Evolutionary conservation across 2,888 invertebrate genomes (phyloP).

Genomic region (Dinocampus coccinellae): DNA sequence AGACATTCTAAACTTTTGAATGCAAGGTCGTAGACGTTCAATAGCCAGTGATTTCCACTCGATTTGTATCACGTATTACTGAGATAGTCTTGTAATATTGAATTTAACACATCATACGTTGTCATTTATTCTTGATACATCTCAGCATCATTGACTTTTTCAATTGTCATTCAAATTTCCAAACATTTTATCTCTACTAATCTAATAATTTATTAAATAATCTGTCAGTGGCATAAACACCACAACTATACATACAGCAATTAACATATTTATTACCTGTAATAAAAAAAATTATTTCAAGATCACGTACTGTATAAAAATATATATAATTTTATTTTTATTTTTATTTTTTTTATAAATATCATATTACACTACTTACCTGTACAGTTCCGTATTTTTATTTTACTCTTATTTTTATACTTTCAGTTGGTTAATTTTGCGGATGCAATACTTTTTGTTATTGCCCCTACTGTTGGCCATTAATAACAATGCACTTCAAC

Average conservation of each 20-base stretch:
- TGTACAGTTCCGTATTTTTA: not conserved
- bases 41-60: not conserved
- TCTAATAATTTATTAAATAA: no score
- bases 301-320: no score
- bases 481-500: constrained; percentile 52
- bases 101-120: not conserved
- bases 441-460: constrained; percentile 46
- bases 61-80: not conserved
- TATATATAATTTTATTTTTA: no score
- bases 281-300: no score
- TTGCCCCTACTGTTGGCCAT: constrained; percentile 46
- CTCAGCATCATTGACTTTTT: not conserved
- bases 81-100: not conserved
- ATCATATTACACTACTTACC: no score
- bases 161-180: not conserved
- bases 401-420: constrained; percentile 9
- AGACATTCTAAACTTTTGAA: constrained; percentile 14
- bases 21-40: constrained; percentile 3
- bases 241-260: no score
- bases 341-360: no score
- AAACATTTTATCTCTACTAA: no score
- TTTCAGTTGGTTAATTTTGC: constrained; percentile 55
- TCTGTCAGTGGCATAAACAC: no score
- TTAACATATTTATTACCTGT: no score
- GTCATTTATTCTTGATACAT: not conserved